Conservation (phyloP, 2,113 vertebrate genomes). For the Anoura caudifer region DNA sequence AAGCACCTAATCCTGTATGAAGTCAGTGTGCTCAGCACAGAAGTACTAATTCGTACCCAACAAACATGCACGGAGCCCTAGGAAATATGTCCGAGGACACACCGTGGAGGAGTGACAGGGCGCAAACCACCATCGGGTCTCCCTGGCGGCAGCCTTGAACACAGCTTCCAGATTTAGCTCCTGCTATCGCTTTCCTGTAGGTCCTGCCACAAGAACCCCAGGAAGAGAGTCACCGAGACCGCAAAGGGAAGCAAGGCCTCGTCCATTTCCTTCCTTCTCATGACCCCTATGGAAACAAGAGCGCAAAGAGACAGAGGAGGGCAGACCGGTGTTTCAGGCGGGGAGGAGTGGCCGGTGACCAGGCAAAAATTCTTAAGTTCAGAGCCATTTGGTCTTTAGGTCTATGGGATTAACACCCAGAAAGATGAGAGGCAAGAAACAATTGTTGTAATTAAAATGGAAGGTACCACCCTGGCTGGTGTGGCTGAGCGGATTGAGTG, state of each 20-base stretch:
- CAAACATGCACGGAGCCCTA: rapidly evolving
- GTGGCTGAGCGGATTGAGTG: too few species aligned
- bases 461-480: background rate
- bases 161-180: background rate
- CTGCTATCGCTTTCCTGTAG: rapidly evolving
- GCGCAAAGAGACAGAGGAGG: background rate
- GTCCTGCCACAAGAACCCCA: background rate
- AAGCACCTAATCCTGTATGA: background rate
- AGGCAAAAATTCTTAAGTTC: background rate
- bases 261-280: background rate
- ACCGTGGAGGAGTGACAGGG: rapidly evolving
- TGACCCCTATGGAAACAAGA: background rate
- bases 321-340: background rate
- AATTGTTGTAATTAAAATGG: background rate
- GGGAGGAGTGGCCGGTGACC: background rate
- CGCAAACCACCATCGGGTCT: rapidly evolving
- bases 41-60: background rate
- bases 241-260: background rate
- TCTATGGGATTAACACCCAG: background rate
- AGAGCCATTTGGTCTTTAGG: background rate
- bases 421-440: background rate
- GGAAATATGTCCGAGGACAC: rapidly evolving
- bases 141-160: background rate
- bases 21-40: background rate
- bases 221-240: background rate